Percentiles rank a stretch among this genome's conserved stretches.
These are phyloP conservation scores for Todus mexicanus DNA, from an alignment of 2,797 vertebrate genomes.

Conservation along the genomic window DNA sequence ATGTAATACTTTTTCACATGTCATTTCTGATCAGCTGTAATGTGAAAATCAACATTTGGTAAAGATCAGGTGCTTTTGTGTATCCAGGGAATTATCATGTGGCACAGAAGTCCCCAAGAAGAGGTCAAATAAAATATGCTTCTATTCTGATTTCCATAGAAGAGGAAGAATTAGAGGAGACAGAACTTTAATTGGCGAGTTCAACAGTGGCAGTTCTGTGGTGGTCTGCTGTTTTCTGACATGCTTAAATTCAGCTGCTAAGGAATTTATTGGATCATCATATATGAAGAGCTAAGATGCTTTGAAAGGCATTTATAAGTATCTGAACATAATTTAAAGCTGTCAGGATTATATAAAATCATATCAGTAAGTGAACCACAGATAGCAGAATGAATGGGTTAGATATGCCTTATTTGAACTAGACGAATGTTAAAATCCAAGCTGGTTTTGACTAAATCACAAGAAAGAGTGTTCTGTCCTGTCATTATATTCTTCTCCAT, in stretches of 20 bases:
- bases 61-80: background rate
- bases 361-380: background rate
- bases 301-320: background rate
- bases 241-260: background rate
- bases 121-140: background rate
- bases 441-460: background rate
- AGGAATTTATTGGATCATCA: background rate
- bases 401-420: background rate
- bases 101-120: background rate
- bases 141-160: background rate
- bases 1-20: background rate
- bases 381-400: background rate
- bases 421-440: background rate
- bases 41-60: background rate
- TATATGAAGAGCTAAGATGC: background rate
- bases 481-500: background rate
- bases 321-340: background rate
- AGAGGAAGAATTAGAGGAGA: background rate
- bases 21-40: background rate
- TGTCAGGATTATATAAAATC: background rate
- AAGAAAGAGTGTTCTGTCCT: background rate
- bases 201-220: background rate
- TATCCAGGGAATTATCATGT: background rate
- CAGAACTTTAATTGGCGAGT: background rate
- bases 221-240: background rate